Base-by-base conservation (phyloP, 1,140 invertebrate genomes). In the Meloidogyne exigua region DNA sequence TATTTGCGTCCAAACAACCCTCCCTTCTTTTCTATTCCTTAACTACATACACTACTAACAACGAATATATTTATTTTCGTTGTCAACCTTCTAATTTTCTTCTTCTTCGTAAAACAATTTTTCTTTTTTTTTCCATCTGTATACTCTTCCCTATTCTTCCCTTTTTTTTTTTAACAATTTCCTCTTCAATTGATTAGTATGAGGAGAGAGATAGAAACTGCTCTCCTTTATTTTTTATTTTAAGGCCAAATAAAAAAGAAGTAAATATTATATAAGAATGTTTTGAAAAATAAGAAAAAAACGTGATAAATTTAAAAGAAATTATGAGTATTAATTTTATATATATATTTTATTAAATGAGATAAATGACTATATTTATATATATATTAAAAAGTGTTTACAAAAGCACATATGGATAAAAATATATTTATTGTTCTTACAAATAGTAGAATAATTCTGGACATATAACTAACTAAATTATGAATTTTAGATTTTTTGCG, bases 51-150 rank as follows among this genome's bases (percentile, higher is more conserved):
- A n/a, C 49, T 7, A 32, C n/a, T 4, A 7, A 9, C n/a, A 57
- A n/a, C 5, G 18, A 49, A 49, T n/a, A n/a, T n/a, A n/a, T 18
- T 3, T 18, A 2, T 49, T 18, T 13, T 49, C 44, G 44, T 57
- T 57, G 21, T 36, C 68, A 36, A 23, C 68, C 21, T 10, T 32
- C 23, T 36, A 57, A 44, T 10, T 44, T 62, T 71, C 68, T 42
- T 70, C 68, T 70, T 42, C 36, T 15, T 21, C 25, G 12, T 15
- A 2, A 26, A 21, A n/a, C 32, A 23, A 39, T 32, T 42, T 63
- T 28, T 28, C n/a, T 28, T 44, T 28, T 64, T 64, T 72, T 44
- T 64, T 64, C 71, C n/a, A n/a, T n/a, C n/a, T n/a, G n/a, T 32
- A 2, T 7, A 32, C 2, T 32, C 28, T 32, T 32, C 57, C 5